Base-by-base conservation (phyloP, 2,113 vertebrate species). In the Mirounga angustirostris region DNA sequence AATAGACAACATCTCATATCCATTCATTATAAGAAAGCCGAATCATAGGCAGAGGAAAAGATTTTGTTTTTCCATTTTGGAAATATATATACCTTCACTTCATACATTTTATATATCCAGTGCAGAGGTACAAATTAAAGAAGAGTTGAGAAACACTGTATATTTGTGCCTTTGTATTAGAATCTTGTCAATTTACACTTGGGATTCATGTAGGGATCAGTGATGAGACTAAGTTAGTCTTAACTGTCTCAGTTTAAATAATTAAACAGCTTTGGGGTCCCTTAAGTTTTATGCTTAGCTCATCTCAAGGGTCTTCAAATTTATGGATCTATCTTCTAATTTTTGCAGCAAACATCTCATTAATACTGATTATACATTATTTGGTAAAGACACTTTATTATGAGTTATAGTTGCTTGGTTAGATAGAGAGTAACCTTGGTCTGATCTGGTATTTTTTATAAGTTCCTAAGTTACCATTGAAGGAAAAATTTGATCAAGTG, bases 401-500 rank as follows among this genome's bases (percentile, higher is more conserved):
- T 86, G 18, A 95, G 14, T 2, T 92, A n/a, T 14, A 69, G 5
- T 26, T 63, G 7, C 59, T 69, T 21, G 46, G 15, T 90, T 82
- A 28, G 2, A 7, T 24, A 80, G 24, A 91, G 26, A 73, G 26
- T 56, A 89, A 80, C 24, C 26, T 78, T 82, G 7, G 4, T 76
- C 36, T 69, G 61, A 50, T 80, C 2, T 78, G 14, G 3, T 61
- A 85, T 58, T 67, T 11, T 30, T 30, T 76, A 18, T 43, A 71
- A 63, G 24, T 46, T 67, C 24, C 4, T n/a, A 28, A 91, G 5
- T 71, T 79, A 79, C 4, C 65, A 3, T 36, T 63, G 43, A 86
- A 90, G 54, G 33, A 92, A 89, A 24, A 93, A 87, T 88, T 88
- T 80, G 46, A 73, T 52, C 33, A 84, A 67, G 19, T 92, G 18